Evolutionary conservation across 2,888 invertebrate species (phyloP).

Genomic region (Caenorhabditis macrosperma): DNA sequence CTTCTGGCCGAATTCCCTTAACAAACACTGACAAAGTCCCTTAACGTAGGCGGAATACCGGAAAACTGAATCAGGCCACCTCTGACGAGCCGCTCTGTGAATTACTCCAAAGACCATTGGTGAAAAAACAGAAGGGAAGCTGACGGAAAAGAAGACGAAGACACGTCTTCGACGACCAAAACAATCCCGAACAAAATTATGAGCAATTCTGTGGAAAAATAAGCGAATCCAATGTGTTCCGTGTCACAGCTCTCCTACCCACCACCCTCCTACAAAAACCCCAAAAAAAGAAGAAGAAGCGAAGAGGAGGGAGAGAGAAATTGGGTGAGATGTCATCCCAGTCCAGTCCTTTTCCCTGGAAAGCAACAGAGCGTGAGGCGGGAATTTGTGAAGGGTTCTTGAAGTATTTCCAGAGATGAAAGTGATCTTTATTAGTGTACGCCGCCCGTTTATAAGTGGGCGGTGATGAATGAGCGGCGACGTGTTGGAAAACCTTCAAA

Average conservation of each 20-base stretch:
- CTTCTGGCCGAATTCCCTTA: not conserved
- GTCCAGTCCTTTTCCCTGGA: no score
- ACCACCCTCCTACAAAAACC: not conserved
- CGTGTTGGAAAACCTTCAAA: slow-evolving; percentile 9
- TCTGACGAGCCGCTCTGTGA: not conserved
- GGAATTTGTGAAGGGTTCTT: not conserved
- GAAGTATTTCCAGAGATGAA: not conserved
- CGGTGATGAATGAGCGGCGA: not conserved
- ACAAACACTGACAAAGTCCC: not conserved
- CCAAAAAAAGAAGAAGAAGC: not conserved
- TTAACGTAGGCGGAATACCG: not conserved
- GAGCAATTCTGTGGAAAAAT: slow-evolving; percentile 42
- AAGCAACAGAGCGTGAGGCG: no score
- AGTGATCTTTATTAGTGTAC: slow-evolving; percentile 6
- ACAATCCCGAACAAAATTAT: slow-evolving; percentile 45
- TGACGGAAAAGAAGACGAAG: slow-evolving; percentile 3
- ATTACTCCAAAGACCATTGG: slow-evolving; percentile 29
- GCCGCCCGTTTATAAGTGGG: not conserved
- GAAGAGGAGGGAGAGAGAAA: not conserved
- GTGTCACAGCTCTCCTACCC: no score
- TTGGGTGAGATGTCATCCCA: no score
- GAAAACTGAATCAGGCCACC: no score
- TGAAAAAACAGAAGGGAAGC: slow-evolving; percentile 22
- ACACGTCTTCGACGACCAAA: slow-evolving; percentile 24
- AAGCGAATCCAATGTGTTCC: slow-evolving; percentile 22